Conservation (phyloP, 2,113 vertebrate genomes). For the Anarrhichthys ocellatus region DNA sequence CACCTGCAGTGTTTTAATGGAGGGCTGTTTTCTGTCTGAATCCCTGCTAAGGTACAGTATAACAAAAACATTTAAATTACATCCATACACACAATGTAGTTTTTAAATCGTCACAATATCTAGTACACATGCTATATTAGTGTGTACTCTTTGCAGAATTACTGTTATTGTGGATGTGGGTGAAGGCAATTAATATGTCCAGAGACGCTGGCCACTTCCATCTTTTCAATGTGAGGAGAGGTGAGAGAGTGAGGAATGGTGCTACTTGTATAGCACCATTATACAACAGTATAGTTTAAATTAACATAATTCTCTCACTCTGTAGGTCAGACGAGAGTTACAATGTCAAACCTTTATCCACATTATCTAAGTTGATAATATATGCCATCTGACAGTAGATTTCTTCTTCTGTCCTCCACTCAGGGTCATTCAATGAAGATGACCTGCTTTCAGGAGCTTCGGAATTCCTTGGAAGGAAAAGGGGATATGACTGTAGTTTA, state of each 20-base stretch:
- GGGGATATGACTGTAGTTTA: too few species aligned
- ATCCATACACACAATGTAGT: neutral
- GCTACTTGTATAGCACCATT: too few species aligned
- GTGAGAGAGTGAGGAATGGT: neutral
- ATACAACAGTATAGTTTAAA: too few species aligned
- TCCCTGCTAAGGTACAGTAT: neutral
- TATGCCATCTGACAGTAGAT: neutral
- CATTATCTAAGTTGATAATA: neutral
- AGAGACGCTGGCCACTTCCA: neutral
- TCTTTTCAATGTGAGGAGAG: slow-evolving; percentile 9
- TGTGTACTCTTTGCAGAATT: neutral
- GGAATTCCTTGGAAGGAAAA: too few species aligned
- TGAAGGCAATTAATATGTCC: neutral
- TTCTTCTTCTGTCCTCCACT: slow-evolving; percentile 9
- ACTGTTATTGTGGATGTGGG: too few species aligned
- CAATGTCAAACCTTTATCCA: slow-evolving; percentile 3
- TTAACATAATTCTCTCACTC: too few species aligned
- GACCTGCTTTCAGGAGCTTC: neutral
- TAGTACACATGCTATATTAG: neutral
- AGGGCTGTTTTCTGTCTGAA: neutral
- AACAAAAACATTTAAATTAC: neutral
- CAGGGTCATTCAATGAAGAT: neutral
- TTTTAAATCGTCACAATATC: neutral
- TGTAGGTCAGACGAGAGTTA: neutral
- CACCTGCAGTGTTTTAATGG: neutral